These are phyloP conservation scores for Cladorhizidae sp. DNA, from an alignment of 37 sponge, comb jelly and placozoan species.

Conservation along the genomic window DNA sequence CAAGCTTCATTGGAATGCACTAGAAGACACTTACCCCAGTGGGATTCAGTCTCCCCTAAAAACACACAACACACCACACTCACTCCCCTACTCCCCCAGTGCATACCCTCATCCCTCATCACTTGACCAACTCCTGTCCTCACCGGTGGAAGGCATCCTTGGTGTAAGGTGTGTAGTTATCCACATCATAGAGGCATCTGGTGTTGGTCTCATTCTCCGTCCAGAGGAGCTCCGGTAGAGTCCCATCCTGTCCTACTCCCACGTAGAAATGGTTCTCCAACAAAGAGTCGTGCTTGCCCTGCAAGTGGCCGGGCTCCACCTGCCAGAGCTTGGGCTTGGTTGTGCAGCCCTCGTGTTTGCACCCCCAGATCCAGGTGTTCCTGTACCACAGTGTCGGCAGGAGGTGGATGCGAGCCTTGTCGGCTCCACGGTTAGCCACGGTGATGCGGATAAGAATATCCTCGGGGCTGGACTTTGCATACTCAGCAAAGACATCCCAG, in stretches of 20 bases:
- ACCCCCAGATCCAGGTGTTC: constrained; percentile 98
- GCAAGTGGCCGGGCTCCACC: constrained; percentile 44
- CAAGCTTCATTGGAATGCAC: too few species aligned
- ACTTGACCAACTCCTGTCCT: neutral
- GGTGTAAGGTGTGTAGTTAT: constrained; percentile 75
- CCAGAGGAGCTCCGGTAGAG: constrained; percentile 77
- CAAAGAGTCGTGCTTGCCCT: constrained; percentile 84
- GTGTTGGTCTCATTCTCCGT: constrained; percentile 97
- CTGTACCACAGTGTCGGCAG: constrained; percentile 96
- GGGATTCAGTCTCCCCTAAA: too few species aligned
- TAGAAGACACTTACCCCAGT: too few species aligned
- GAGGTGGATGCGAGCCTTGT: constrained; percentile 73
- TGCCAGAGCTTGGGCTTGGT: constrained; percentile 76
- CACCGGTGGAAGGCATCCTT: constrained; percentile 95
- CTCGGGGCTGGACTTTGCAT: constrained; percentile 79
- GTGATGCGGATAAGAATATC: constrained; percentile 79
- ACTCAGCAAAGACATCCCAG: constrained; percentile 93
- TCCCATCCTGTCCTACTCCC: constrained; percentile 50
- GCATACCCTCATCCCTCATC: too few species aligned
- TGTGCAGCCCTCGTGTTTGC: constrained; percentile 88
- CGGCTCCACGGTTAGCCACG: constrained; percentile 77
- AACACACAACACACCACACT: too few species aligned
- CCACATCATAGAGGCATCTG: constrained; percentile 24
- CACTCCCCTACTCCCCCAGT: too few species aligned
- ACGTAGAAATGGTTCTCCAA: constrained; percentile 67